Evolutionary conservation across 2,888 invertebrate genomes (phyloP).

Genomic region (Drosophila mulleri): DNA sequence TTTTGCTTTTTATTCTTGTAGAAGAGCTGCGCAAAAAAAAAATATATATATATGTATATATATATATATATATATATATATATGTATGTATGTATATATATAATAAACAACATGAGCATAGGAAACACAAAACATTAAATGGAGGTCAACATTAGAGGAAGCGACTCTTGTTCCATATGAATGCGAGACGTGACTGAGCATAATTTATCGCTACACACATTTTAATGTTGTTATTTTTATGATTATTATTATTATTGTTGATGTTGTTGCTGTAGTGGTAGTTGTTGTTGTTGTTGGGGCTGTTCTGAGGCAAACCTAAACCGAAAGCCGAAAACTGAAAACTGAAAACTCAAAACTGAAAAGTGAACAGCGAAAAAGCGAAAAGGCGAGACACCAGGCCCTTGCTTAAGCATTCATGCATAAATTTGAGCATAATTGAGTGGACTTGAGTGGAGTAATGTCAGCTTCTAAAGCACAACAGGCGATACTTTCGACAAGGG

Average conservation of each 20-base stretch:
- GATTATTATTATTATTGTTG: conserved; percentile 1
- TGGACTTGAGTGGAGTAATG: conserved; percentile 35
- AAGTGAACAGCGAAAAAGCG: no score
- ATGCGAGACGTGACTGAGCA: conserved; percentile 54
- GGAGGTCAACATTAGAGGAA: conserved; percentile 49
- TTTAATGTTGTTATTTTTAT: conserved; percentile 10
- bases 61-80: background rate
- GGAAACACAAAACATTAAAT: conserved; percentile 34
- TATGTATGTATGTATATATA: background rate
- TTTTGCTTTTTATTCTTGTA: background rate
- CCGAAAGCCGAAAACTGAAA: background rate
- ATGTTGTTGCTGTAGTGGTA: background rate
- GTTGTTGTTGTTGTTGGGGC: background rate
- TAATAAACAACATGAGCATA: conserved; percentile 13
- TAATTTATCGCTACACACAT: conserved; percentile 41
- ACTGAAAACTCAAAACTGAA: background rate
- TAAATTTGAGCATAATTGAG: conserved; percentile 57
- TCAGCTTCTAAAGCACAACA: conserved; percentile 32
- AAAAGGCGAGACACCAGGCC: conserved; percentile 8
- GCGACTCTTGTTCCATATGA: conserved; percentile 15
- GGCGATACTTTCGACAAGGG: conserved; percentile 42
- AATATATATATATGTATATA: background rate
- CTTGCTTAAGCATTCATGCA: conserved; percentile 47
- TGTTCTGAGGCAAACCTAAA: conserved; percentile 19
- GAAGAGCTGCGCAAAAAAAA: conserved; percentile 2